Percentiles rank a stretch among this genome's conserved stretches.
Evolutionary conservation across 2,797 vertebrate genomes (phyloP).

Genomic region (Tadarida brasiliensis): DNA sequence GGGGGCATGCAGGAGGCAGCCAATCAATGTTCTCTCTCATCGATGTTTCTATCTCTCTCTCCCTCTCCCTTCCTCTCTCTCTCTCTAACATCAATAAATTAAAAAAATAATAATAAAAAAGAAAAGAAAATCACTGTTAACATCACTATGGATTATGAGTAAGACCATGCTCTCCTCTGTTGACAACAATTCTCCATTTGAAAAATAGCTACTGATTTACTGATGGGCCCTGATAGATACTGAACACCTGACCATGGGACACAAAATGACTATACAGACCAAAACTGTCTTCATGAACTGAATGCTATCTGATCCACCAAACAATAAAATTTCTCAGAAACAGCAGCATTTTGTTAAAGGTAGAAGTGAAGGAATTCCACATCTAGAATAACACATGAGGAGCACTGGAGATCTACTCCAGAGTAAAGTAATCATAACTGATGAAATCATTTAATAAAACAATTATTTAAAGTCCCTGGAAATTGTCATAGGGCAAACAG

Average conservation of each 20-base stretch:
- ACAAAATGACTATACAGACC: background rate
- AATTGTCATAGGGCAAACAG: slow-evolving; percentile 24
- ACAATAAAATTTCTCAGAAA: background rate
- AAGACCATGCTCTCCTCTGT: background rate
- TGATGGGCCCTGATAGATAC: background rate
- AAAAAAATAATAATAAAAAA: no score
- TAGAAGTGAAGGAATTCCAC: background rate
- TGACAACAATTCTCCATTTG: background rate
- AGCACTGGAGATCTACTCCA: background rate
- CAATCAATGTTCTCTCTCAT: no score
- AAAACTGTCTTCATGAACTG: background rate
- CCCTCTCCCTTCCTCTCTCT: no score
- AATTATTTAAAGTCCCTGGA: background rate
- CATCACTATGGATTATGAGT: background rate
- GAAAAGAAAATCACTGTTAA: background rate
- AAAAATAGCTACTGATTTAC: slow-evolving; percentile 22
- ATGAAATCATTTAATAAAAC: background rate
- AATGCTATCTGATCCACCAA: background rate
- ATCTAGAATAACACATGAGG: background rate
- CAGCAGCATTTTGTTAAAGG: background rate
- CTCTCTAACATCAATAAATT: no score
- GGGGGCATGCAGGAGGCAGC: no score
- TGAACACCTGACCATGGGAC: background rate
- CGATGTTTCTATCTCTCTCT: no score
- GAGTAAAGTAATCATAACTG: background rate